These are phyloP conservation scores for Rhinoraja longicauda DNA, from an alignment of 2,797 vertebrate species.

Conservation along the genomic window DNA sequence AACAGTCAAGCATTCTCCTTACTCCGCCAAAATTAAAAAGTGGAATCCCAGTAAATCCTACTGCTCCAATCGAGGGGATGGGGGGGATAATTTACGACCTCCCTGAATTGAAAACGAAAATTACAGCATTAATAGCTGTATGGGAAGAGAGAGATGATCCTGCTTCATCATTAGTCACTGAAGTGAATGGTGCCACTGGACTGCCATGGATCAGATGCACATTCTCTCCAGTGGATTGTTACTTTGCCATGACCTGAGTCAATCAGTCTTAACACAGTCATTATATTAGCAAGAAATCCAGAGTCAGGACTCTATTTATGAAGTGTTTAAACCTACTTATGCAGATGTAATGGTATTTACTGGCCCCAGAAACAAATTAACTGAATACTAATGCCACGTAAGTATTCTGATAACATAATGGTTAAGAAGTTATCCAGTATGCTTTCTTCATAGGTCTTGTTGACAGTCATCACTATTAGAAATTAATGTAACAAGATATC, in stretches of 20 bases:
- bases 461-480: slow-evolving; percentile 13
- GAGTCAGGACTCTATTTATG: background rate
- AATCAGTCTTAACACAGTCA: background rate
- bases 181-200: background rate
- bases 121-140: background rate
- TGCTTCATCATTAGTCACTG: background rate
- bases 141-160: background rate
- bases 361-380: background rate
- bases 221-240: background rate
- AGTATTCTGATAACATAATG: slow-evolving; percentile 4
- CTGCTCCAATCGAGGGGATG: background rate
- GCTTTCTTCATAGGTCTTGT: slow-evolving; percentile 13
- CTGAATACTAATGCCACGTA: background rate
- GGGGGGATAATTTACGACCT: background rate
- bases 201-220: background rate
- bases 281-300: background rate
- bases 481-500: slow-evolving; percentile 25
- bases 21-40: background rate
- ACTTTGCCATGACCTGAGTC: background rate
- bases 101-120: background rate
- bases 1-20: background rate
- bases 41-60: background rate
- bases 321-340: background rate
- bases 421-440: background rate
- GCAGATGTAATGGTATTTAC: background rate